phyloP scores from a whole-genome alignment of 2,113 vertebrate species.

The Actinemys pallida region DNA sequence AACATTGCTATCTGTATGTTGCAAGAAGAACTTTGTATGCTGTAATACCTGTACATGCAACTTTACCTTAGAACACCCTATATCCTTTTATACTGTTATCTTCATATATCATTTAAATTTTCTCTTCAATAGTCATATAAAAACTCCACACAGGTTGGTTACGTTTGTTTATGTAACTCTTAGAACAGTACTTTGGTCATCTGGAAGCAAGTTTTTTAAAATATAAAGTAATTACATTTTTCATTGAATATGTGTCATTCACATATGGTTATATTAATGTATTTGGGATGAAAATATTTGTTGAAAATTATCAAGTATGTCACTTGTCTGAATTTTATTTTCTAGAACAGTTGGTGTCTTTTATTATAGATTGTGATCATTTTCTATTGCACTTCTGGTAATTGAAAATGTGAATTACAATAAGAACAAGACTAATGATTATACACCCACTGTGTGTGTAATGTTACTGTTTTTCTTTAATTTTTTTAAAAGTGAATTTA shows the following conservation, averaged over 20 bases:
- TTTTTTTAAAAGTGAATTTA: not conserved
- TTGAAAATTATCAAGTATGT: not conserved
- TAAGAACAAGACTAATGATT: not conserved
- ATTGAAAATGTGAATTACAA: not conserved
- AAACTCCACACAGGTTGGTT: no score
- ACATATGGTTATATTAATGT: not conserved
- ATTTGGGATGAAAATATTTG: not conserved
- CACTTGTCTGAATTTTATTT: not conserved
- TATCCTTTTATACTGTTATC: no score
- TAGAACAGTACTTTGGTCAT: no score
- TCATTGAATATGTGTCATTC: not conserved
- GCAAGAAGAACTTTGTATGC: no score
- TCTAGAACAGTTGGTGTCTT: not conserved
- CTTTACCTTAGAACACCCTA: no score
- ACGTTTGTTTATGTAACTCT: no score
- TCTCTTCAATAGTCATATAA: no score
- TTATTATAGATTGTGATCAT: not conserved
- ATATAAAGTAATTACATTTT: not conserved
- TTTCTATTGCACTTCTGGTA: not conserved
- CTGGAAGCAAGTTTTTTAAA: no score
- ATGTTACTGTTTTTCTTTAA: not conserved
- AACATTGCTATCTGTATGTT: not conserved
- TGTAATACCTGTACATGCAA: no score
- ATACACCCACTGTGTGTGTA: fast-evolving
- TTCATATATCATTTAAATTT: no score